Conservation (phyloP, 1,140 invertebrate species). For the Euborellia annulipes region DNA sequence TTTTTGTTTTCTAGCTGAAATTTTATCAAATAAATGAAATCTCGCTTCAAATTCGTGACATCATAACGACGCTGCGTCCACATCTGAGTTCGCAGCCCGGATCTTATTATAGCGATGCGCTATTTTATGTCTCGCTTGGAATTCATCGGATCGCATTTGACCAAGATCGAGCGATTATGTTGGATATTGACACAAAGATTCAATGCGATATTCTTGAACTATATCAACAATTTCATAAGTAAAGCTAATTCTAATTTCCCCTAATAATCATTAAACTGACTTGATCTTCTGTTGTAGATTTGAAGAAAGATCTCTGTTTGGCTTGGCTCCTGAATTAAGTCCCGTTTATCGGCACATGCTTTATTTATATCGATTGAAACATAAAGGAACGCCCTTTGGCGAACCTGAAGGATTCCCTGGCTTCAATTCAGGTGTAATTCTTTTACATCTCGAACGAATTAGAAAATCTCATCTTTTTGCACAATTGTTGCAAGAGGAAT, state of each 20-base stretch:
- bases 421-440: constrained; percentile 65
- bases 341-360: constrained; percentile 69
- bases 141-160: constrained; percentile 47
- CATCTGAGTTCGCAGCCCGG: constrained; percentile 62
- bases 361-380: constrained; percentile 43
- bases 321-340: constrained; percentile 57
- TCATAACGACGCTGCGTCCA: constrained; percentile 50
- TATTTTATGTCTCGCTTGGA: constrained; percentile 67
- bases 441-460: constrained; percentile 55
- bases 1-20: constrained; percentile 36
- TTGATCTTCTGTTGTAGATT: constrained; percentile 24
- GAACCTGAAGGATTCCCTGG: constrained; percentile 50
- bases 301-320: constrained; percentile 43
- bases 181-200: constrained; percentile 70
- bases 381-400: constrained; percentile 43
- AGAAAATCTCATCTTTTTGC: constrained; percentile 42
- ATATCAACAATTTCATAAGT: constrained; percentile 50
- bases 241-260: constrained; percentile 22
- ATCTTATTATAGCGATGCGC: constrained; percentile 64
- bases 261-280: not conserved
- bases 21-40: constrained; percentile 46
- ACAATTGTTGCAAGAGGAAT: constrained; percentile 35
- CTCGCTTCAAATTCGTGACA: constrained; percentile 39
- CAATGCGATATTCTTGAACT: constrained; percentile 48
- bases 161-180: constrained; percentile 46